phyloP scores from a whole-genome alignment of 2,888 invertebrate genomes.

The Eulithis prunata region DNA sequence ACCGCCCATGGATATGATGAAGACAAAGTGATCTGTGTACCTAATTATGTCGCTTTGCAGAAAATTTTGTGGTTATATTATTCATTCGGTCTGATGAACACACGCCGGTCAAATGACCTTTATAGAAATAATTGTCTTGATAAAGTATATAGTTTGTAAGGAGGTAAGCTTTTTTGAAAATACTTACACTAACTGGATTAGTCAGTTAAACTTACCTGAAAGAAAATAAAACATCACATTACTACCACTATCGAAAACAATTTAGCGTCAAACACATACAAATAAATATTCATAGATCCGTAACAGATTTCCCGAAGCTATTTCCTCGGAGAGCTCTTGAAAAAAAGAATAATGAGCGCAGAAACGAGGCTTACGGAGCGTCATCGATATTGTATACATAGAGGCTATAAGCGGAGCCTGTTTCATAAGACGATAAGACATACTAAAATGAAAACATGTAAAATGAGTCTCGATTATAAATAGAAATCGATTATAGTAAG shows the following conservation, averaged over 20 bases:
- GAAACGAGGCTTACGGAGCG: constrained; percentile 49
- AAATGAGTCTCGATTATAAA: not conserved
- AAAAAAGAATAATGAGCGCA: constrained; percentile 58
- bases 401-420: not conserved
- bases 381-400: constrained; percentile 54
- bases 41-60: no score
- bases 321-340: constrained; percentile 43
- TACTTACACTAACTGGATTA: constrained; percentile 9
- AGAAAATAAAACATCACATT: constrained; percentile 9
- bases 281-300: constrained; percentile 40
- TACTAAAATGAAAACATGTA: not conserved
- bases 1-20: no score
- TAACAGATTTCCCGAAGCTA: constrained; percentile 38
- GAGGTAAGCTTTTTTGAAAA: not conserved
- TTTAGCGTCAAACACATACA: constrained; percentile 24
- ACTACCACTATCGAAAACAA: constrained; percentile 30
- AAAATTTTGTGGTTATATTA: no score
- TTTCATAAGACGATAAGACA: constrained; percentile 13
- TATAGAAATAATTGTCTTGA: no score
- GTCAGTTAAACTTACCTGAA: constrained; percentile 7
- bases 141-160: no score
- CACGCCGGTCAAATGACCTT: no score
- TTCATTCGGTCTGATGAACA: no score
- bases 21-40: no score
- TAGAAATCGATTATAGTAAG: no score